Base-by-base conservation (phyloP, 2,888 invertebrate species). In the Metallyticus violacea region DNA sequence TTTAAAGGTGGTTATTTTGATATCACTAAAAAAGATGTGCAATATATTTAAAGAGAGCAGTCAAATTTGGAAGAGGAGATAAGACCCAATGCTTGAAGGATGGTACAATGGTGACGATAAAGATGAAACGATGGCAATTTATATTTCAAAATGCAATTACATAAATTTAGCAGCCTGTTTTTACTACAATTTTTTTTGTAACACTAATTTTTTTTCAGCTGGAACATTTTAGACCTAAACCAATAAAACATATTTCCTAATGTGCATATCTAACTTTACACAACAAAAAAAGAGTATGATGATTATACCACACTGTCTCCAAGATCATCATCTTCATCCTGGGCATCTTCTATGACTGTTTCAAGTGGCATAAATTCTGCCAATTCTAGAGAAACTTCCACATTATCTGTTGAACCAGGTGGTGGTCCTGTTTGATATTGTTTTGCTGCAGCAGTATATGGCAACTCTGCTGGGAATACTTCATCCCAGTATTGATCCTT, bases 401-500 rank as follows among this genome's bases (percentile, higher is more conserved):
- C 89, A 27, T 89, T 87, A 28, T 89, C 89, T 7, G 90, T 89
- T 0, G 93, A 93, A 7, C 92, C 92, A 88, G 91, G 91, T 85
- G 92, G 92, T 28, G 93, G 92, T 62, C 92, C 92, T 30, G 91
- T 91, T 85, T 92, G 91, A 87, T 91, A 92, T 79, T 91, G 90
- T 87, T 91, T 90, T 0, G 93, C 91, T 1, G 93, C 93, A 62
- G 92, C 92, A 0, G 93, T 93, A 89, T 93, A 92, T 1, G 92
- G 92, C 15, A 92, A 89, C 85, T 92, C 91, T 7, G 90, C 90
- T 0, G 91, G 91, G 30, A 91, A 89, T 30, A 91, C 90, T 86
- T 91, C 91, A 88, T 92, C 91, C 92, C 92, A 92, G 88, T 91
- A 92, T 86, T 91, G 91, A 89, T 92, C 92, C 88, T 91, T 91